Percentiles rank a stretch among this genome's conserved stretches.
These are phyloP conservation scores for Leptocoma aspasia DNA, from an alignment of 2,113 vertebrate species.

Conservation along the genomic window DNA sequence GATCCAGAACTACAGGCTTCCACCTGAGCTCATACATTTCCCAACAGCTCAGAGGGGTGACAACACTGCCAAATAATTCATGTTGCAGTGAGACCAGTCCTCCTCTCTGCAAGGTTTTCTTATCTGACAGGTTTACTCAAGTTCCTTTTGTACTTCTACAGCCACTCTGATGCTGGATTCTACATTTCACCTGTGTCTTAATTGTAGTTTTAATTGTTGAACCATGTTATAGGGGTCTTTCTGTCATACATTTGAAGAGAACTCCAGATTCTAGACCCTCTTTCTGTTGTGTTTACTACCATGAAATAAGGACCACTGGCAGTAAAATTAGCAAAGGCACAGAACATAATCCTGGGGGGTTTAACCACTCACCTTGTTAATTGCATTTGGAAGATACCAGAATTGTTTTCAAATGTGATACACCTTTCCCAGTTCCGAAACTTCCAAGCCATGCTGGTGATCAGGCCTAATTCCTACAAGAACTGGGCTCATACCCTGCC, in stretches of 20 bases:
- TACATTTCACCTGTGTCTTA: not conserved
- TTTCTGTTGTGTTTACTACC: not conserved
- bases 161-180: not conserved
- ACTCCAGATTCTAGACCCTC: not conserved
- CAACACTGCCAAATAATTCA: not conserved
- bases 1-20: not conserved
- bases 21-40: not conserved
- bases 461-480: not conserved
- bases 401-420: not conserved
- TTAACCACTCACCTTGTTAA: not conserved
- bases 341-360: rapidly evolving
- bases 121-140: not conserved
- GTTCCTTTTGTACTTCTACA: not conserved
- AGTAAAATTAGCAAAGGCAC: not conserved
- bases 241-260: not conserved
- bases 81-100: not conserved
- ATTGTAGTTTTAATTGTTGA: not conserved
- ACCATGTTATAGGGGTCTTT: not conserved
- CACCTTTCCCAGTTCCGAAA: not conserved
- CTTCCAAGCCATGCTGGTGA: not conserved
- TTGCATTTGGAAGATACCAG: not conserved
- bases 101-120: not conserved
- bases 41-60: not conserved
- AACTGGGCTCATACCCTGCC: rapidly evolving
- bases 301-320: not conserved